Conservation (phyloP, 2,888 invertebrate species). For the Xiphydria camelus region DNA sequence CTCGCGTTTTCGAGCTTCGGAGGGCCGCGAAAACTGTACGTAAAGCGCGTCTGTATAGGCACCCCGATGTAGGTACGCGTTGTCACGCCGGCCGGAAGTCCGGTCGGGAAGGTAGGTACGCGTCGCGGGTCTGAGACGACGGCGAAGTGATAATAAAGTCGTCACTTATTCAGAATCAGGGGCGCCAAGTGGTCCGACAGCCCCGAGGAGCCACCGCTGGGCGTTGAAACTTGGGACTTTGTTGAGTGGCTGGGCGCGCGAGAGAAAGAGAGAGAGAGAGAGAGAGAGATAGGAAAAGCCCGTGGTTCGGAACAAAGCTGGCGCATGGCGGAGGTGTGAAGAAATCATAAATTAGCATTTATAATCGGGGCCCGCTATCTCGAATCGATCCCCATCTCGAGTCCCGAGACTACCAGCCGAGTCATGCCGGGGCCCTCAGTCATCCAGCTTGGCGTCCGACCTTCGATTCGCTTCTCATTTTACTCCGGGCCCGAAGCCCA, state of each 20-base stretch:
- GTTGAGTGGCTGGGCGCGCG: conserved; percentile 16
- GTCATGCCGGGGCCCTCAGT: conserved; percentile 33
- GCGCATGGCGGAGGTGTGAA: conserved; percentile 29
- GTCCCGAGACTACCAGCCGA: conserved; percentile 31
- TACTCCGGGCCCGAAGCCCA: neutral
- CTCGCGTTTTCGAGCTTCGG: too few species aligned
- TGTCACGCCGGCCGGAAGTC: neutral
- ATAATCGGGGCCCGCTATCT: conserved; percentile 37
- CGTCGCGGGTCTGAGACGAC: conserved; percentile 14
- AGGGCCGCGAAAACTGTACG: neutral
- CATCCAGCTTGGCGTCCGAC: conserved; percentile 13
- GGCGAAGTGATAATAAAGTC: conserved; percentile 31
- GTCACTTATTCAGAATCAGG: conserved; percentile 32
- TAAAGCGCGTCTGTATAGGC: neutral
- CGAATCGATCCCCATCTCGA: conserved; percentile 32
- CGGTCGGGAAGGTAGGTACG: conserved; percentile 8
- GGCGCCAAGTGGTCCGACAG: conserved; percentile 30
- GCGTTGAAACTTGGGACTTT: conserved; percentile 28
- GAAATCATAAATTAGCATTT: conserved; percentile 49
- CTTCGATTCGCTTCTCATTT: neutral
- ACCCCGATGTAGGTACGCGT: neutral
- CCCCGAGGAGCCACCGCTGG: conserved; percentile 17
- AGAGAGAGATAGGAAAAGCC: neutral
- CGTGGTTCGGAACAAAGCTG: conserved; percentile 4
- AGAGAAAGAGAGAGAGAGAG: conserved; percentile 6